A percentile compares a stretch with the other conserved stretches of the same genome.
These are phyloP conservation scores for Lanistes nyassanus DNA, from an alignment of 1,140 invertebrate species.

Conservation along the genomic window DNA sequence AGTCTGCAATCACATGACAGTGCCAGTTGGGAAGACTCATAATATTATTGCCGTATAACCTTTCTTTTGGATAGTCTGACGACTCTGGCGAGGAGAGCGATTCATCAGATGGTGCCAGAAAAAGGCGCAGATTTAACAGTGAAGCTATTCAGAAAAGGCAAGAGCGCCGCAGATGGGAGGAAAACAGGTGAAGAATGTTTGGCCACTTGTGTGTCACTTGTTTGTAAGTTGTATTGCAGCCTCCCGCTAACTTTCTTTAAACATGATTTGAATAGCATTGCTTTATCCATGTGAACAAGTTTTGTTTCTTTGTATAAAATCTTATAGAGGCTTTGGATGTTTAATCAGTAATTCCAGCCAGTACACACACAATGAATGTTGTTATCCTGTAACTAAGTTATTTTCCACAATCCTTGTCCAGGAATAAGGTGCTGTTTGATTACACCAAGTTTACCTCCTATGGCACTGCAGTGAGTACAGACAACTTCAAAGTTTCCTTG, in stretches of 20 bases:
- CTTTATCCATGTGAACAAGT: too few relatives aligned
- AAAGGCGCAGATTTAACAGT: slow-evolving; percentile 78
- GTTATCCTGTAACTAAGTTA: not conserved
- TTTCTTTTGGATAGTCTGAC: slow-evolving; percentile 46
- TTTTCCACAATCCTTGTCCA: slow-evolving; percentile 39
- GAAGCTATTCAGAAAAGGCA: slow-evolving; percentile 77
- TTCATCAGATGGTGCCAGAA: slow-evolving; percentile 61
- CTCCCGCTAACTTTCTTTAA: too few relatives aligned
- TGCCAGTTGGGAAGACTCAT: too few relatives aligned
- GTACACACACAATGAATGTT: not conserved
- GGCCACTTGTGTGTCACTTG: too few relatives aligned
- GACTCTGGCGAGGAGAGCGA: slow-evolving; percentile 63
- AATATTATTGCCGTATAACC: not conserved
- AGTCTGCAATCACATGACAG: not conserved
- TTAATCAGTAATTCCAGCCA: too few relatives aligned
- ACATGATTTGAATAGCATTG: too few relatives aligned
- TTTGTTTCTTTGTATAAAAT: too few relatives aligned
- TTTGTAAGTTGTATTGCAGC: too few relatives aligned
- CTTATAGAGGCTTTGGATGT: too few relatives aligned
- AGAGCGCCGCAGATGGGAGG: slow-evolving; percentile 82
- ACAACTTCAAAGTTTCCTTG: too few relatives aligned
- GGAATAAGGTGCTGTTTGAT: slow-evolving; percentile 86
- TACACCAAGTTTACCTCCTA: slow-evolving; percentile 92
- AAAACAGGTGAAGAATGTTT: slow-evolving; percentile 70
- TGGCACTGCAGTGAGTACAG: slow-evolving; percentile 79